Percentiles rank a stretch among this genome's conserved stretches.
These are phyloP conservation scores for Nemotelus pantherinus DNA, from an alignment of 2,888 invertebrate genomes.

Conservation along the genomic window DNA sequence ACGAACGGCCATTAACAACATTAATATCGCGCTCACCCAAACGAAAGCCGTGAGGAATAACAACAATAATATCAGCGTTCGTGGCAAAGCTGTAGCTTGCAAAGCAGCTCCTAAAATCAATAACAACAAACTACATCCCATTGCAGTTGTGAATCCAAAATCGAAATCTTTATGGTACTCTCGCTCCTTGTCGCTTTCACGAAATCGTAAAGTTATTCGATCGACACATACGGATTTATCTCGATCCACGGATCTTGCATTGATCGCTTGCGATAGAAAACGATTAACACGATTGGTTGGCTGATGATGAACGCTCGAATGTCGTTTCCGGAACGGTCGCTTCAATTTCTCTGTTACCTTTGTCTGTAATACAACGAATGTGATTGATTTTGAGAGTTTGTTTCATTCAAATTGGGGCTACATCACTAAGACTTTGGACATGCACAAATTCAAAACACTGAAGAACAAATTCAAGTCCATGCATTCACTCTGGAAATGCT, in stretches of 20 bases:
- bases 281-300: conserved; percentile 92
- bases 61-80: conserved; percentile 83
- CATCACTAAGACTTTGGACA: not conserved
- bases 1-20: conserved; percentile 83
- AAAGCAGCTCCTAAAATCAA: conserved; percentile 80
- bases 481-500: not conserved
- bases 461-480: not conserved
- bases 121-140: conserved; percentile 80
- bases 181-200: conserved; percentile 84
- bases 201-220: conserved; percentile 84
- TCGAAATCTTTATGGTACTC: conserved; percentile 90
- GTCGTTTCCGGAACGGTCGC: conserved; percentile 87
- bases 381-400: too few relatives aligned
- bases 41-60: conserved; percentile 89
- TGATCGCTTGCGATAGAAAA: conserved; percentile 89
- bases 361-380: conserved; percentile 68
- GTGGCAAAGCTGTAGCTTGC: conserved; percentile 80
- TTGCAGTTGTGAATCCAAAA: conserved; percentile 84
- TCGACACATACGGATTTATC: conserved; percentile 91
- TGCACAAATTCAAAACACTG: conserved; percentile 4
- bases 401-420: too few relatives aligned
- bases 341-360: conserved; percentile 89
- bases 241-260: conserved; percentile 88
- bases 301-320: conserved; percentile 87
- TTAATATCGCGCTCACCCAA: conserved; percentile 88